Percentiles rank a stretch among this genome's conserved stretches.
These are phyloP conservation scores for Allygus modestus DNA, from an alignment of 2,888 invertebrate genomes.

Conservation along the genomic window DNA sequence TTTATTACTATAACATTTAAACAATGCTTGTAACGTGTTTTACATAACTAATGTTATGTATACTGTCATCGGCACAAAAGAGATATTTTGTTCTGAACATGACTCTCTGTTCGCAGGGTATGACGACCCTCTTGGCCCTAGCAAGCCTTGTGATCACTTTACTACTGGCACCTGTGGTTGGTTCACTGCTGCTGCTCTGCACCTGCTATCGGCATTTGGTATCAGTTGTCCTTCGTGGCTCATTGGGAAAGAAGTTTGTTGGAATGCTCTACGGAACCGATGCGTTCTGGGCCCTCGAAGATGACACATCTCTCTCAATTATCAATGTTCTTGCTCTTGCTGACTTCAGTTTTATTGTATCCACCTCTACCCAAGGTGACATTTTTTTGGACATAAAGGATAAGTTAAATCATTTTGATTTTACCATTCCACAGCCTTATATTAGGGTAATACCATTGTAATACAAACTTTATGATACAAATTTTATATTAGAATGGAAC, in stretches of 20 bases:
- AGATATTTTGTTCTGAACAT: no score
- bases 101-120: constrained; percentile 33
- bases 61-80: no score
- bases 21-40: no score
- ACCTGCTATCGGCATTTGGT: constrained; percentile 57
- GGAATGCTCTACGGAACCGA: constrained; percentile 77
- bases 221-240: constrained; percentile 13
- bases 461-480: no score
- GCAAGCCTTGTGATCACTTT: constrained; percentile 45
- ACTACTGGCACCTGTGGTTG: constrained; percentile 57
- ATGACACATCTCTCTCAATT: constrained; percentile 75
- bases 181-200: constrained; percentile 47
- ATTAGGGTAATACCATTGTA: no score
- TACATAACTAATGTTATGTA: no score
- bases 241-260: constrained; percentile 73
- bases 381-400: background rate
- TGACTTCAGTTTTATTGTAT: constrained; percentile 70
- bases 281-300: constrained; percentile 78
- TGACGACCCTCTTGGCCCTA: constrained; percentile 58
- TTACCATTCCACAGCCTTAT: background rate
- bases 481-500: no score
- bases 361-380: constrained; percentile 54
- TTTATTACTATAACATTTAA: no score
- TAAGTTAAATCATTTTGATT: no score
- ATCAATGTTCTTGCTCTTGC: constrained; percentile 77